Base-by-base conservation (phyloP, 2,888 invertebrate species). In the Corythucha ciliata region DNA sequence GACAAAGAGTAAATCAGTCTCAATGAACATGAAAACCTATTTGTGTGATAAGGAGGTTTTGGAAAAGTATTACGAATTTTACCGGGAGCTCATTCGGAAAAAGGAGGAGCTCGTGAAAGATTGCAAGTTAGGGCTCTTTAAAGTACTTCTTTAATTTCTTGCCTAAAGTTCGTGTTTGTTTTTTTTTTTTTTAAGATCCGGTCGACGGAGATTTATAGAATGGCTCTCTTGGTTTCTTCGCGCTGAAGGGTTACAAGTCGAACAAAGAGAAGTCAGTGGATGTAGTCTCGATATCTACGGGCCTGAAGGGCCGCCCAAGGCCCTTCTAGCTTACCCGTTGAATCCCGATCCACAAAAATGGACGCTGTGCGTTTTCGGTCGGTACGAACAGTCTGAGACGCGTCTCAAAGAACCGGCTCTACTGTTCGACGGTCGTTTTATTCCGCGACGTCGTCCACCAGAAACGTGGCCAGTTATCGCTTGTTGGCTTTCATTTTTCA, bases 381-480 rank as follows among this genome's bases (percentile, higher is more conserved):
- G 45, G 14, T 51, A 45, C 29, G 51, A 51, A 37, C 44, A 45
- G 14, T 37, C 33, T 1, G 51, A 51, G 21, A 39, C 40, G 10
- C 20, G 37, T n/a, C 16, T 45, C 21, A 51, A 51, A 25, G 51
- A 51, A 37, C 51, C 51, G 6, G 44, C 51, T 10, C 39, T 51
- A 2, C 29, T 51, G n/a, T 44, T 51, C 22, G 41, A 46, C n/a
- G 51, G 51, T 4, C 40, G 20, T n/a, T 22, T 51, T 14, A 41
- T 40, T 45, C 36, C 29, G 12, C 14, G 51, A n/a, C 29, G 51
- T n/a, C 32, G 45, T 21, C 21, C 44, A 5, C 51, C 51, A 2
- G 51, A 51, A 37, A 51, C 37, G 7, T 51, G 51, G 51, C 45
- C 45, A 16, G 51, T 51, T 7, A 44, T 51, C 10, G 44, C 45